Evolutionary conservation across 2,797 vertebrate species (phyloP).

Genomic region (Malurus leucopterus): DNA sequence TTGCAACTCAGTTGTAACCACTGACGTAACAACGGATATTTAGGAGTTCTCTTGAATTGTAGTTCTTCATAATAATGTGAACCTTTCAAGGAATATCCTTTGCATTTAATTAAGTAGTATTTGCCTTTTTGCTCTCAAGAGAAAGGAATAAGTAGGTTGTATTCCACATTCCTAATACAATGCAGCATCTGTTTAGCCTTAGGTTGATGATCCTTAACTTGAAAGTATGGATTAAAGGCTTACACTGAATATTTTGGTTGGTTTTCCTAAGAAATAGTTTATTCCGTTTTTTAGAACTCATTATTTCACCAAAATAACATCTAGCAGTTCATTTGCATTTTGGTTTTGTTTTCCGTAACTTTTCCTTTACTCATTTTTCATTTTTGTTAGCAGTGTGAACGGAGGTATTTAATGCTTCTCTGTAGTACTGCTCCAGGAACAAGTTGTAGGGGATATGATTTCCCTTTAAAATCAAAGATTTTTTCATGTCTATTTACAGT

Average conservation of each 20-base stretch:
- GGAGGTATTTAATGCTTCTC: conserved; percentile 60
- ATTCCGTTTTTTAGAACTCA: conserved; percentile 51
- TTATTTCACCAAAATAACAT: conserved; percentile 41
- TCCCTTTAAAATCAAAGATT: conserved; percentile 65
- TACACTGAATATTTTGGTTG: conserved; percentile 64
- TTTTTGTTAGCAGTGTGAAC: conserved; percentile 61
- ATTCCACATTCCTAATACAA: conserved; percentile 69
- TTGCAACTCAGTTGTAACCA: conserved; percentile 58
- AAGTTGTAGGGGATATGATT: conserved; percentile 47
- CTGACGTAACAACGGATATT: conserved; percentile 35
- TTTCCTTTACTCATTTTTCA: conserved; percentile 13
- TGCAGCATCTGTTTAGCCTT: conserved; percentile 73
- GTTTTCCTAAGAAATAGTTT: conserved; percentile 46
- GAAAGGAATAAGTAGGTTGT: conserved; percentile 65
- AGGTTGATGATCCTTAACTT: conserved; percentile 67
- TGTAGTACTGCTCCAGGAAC: conserved; percentile 62
- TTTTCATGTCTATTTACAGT: conserved; percentile 74
- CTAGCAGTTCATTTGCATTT: conserved; percentile 47
- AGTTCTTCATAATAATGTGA: conserved; percentile 60
- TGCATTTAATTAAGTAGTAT: conserved; percentile 68
- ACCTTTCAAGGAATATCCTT: conserved; percentile 68
- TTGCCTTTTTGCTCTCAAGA: conserved; percentile 65
- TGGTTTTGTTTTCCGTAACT: conserved; percentile 35
- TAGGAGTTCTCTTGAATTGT: conserved; percentile 57
- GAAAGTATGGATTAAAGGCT: conserved; percentile 66